A percentile compares a stretch with the other conserved stretches of the same genome.
Evolutionary conservation across 1,140 invertebrate genomes (phyloP).

Genomic region (Archivesica marissinica): DNA sequence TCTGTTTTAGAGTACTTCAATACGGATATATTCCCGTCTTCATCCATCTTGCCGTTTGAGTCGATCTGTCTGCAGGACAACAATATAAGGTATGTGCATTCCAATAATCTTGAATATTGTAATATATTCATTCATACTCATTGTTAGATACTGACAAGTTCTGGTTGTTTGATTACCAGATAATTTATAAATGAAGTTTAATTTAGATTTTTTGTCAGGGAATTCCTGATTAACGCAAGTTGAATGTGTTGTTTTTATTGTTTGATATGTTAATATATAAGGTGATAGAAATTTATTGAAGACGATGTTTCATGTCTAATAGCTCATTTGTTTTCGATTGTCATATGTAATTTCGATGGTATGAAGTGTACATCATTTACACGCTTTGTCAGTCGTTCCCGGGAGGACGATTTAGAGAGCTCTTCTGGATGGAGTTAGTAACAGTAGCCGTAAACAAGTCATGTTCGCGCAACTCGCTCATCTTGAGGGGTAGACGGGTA

Average conservation of each 20-base stretch:
- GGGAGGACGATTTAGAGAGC: conserved; percentile 42
- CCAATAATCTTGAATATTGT: conserved; percentile 56
- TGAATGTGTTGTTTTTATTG: conserved; percentile 19
- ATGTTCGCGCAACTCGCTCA: conserved; percentile 21
- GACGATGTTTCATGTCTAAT: conserved; percentile 42
- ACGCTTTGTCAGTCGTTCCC: conserved; percentile 49
- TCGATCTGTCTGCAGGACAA: conserved; percentile 35
- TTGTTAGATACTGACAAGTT: conserved; percentile 10
- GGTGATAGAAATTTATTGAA: conserved; percentile 48
- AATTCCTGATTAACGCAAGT: neutral
- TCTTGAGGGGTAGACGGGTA: conserved; percentile 51
- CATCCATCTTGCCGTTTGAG: conserved; percentile 53
- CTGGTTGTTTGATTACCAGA: conserved; percentile 18
- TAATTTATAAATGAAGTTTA: conserved; percentile 52
- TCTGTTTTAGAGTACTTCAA: conserved; percentile 50
- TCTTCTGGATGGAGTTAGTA: conserved; percentile 51
- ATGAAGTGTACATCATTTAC: conserved; percentile 48
- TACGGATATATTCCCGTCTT: conserved; percentile 54
- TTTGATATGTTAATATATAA: conserved; percentile 38
- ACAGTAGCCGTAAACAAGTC: conserved; percentile 45
- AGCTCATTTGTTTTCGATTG: conserved; percentile 62
- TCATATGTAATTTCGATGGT: conserved; percentile 56
- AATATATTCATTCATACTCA: conserved; percentile 23
- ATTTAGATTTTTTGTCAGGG: conserved; percentile 32
- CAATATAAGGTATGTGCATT: conserved; percentile 62